Evolutionary conservation across 2,797 vertebrate species (phyloP).

Genomic region (Sebastes iracundus): DNA sequence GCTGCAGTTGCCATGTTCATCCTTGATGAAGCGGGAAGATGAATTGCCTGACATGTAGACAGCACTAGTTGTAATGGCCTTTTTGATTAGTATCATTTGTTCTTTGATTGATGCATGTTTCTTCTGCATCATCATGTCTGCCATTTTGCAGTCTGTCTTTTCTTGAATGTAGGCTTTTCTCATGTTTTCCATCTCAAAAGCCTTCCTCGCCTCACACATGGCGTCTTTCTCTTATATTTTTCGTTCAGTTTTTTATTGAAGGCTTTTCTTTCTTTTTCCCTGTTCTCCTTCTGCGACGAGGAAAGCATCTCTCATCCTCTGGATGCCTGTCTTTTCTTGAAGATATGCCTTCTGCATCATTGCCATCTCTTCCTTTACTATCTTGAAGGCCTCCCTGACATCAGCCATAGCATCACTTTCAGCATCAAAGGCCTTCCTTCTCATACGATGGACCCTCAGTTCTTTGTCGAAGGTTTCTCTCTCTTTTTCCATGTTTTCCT

Average conservation of each 20-base stretch:
- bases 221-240: background rate
- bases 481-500: background rate
- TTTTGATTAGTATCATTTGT: background rate
- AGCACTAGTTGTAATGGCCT: too few relatives aligned
- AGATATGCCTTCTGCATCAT: background rate
- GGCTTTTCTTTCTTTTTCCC: background rate
- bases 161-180: background rate
- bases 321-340: conserved; percentile 7
- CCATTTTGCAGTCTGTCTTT: background rate
- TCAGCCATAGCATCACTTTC: background rate
- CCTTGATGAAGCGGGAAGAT: too few relatives aligned
- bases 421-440: background rate
- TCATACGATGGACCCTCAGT: background rate
- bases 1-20: background rate
- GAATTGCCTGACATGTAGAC: too few relatives aligned
- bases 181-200: background rate
- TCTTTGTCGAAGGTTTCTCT: background rate
- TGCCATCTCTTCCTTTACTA: background rate
- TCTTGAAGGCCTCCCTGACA: background rate
- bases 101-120: background rate
- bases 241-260: background rate
- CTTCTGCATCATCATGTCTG: background rate
- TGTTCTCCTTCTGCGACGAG: background rate
- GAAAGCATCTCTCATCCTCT: background rate
- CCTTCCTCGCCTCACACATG: background rate